A percentile compares a stretch with the other conserved stretches of the same genome.
These are phyloP conservation scores for Paratrypauchen microcephalus DNA, from an alignment of 2,797 vertebrate genomes.

Conservation along the genomic window DNA sequence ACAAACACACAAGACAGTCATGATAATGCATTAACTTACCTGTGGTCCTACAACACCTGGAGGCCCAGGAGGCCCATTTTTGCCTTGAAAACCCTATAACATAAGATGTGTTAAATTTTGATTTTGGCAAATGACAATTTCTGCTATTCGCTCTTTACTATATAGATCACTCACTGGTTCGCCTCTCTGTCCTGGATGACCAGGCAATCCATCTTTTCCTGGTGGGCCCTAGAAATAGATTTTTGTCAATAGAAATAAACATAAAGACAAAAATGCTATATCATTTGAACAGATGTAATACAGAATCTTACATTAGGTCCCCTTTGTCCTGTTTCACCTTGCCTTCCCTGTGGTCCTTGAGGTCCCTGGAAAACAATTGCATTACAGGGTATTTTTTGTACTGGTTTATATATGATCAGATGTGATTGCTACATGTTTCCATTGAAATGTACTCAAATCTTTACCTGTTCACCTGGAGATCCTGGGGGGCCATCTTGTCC, in stretches of 20 bases:
- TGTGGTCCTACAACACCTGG: slow-evolving; percentile 90
- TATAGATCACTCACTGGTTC: slow-evolving; percentile 83
- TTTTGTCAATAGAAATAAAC: slow-evolving; percentile 11
- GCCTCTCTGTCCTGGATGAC: slow-evolving; percentile 91
- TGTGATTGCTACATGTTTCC: slow-evolving; percentile 1
- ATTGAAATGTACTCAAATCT: slow-evolving; percentile 9
- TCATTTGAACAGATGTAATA: background rate
- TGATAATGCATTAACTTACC: slow-evolving; percentile 64
- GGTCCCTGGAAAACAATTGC: slow-evolving; percentile 79
- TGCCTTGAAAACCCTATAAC: slow-evolving; percentile 90
- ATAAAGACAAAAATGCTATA: slow-evolving; percentile 1
- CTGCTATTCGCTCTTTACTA: background rate
- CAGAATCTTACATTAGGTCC: slow-evolving; percentile 88
- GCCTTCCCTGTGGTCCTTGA: slow-evolving; percentile 83
- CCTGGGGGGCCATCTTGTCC: slow-evolving; percentile 87
- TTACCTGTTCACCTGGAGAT: slow-evolving; percentile 84
- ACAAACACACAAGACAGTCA: background rate
- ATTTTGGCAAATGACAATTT: background rate
- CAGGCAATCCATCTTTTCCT: slow-evolving; percentile 89
- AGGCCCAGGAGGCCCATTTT: slow-evolving; percentile 87
- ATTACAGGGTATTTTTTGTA: slow-evolving; percentile 4
- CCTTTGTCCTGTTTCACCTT: slow-evolving; percentile 84
- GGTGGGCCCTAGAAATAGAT: slow-evolving; percentile 79
- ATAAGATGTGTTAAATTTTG: background rate
- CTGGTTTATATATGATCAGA: background rate